phyloP scores from a whole-genome alignment of 2,113 vertebrate genomes.

The Hippocampus zosterae region DNA sequence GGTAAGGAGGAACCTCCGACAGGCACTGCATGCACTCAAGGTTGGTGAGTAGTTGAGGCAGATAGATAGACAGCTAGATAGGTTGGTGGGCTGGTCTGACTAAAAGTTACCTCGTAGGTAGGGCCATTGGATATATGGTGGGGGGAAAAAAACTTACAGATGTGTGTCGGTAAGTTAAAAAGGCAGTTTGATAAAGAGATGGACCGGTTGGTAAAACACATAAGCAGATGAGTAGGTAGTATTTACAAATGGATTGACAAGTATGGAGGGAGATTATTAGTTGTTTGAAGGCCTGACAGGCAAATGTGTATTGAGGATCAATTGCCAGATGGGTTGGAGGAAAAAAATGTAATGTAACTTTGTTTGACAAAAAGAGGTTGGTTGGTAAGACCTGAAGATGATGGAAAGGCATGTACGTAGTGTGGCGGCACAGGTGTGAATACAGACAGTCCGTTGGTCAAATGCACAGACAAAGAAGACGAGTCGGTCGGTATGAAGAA shows the following conservation, averaged over 20 bases:
- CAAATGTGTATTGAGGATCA: not conserved
- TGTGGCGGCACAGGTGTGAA: not conserved
- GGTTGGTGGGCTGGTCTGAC: not conserved
- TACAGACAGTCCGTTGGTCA: not conserved
- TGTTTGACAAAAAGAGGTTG: not conserved
- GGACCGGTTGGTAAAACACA: not conserved
- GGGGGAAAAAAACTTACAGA: not conserved
- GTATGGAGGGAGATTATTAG: not conserved
- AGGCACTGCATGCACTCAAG: too few relatives aligned
- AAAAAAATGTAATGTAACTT: not conserved
- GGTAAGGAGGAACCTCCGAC: not conserved
- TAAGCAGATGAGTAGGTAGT: not conserved
- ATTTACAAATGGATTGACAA: not conserved
- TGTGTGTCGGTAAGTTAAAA: not conserved
- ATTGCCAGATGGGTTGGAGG: not conserved
- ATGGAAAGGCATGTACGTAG: not conserved
- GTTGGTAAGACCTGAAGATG: not conserved
- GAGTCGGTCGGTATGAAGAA: not conserved
- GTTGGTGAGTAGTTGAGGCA: too few relatives aligned
- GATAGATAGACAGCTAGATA: not conserved
- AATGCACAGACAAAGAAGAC: not conserved
- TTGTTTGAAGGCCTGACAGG: not conserved
- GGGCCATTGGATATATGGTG: not conserved
- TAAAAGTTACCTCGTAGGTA: not conserved
- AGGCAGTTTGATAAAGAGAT: not conserved